A percentile compares a stretch with the other conserved stretches of the same genome.
These are phyloP conservation scores for Erythrolamprus reginae DNA, from an alignment of 2,113 vertebrate species.

Conservation along the genomic window DNA sequence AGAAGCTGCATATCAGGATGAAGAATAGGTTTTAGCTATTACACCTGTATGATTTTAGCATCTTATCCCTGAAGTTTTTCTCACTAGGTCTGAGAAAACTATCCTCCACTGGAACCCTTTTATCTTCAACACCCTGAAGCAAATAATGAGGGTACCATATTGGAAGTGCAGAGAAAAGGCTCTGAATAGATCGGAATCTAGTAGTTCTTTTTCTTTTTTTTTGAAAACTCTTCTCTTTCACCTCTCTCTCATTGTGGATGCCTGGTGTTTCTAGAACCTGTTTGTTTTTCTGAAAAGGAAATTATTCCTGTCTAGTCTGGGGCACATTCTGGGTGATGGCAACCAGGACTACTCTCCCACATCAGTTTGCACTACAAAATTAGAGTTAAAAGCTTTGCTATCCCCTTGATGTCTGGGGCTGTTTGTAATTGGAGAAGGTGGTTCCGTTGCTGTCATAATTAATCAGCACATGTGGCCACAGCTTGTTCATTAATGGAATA, in stretches of 20 bases:
- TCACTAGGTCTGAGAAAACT: not conserved
- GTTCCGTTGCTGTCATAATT: not conserved
- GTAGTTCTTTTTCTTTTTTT: not conserved
- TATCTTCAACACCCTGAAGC: not conserved
- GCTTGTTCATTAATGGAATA: constrained; percentile 14
- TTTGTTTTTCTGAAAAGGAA: not conserved
- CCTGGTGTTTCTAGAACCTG: not conserved
- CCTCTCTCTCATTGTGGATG: not conserved
- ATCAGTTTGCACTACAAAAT: not conserved
- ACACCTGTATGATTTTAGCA: not conserved
- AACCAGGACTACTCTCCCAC: not conserved
- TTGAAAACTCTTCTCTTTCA: not conserved
- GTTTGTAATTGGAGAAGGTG: constrained; percentile 1
- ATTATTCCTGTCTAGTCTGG: not conserved
- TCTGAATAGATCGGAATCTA: not conserved
- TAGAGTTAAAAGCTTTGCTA: constrained; percentile 8
- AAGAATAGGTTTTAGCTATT: not conserved
- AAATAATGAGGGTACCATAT: not conserved
- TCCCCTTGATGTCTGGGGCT: constrained; percentile 19
- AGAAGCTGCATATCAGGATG: not conserved
- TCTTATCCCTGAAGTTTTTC: not conserved
- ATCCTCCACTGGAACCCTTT: not conserved
- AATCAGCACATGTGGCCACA: constrained; percentile 2
- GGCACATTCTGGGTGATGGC: not conserved
- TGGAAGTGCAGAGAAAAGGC: not conserved